Conservation (phyloP, 2,888 invertebrate species). For the Adela reaumurella region DNA sequence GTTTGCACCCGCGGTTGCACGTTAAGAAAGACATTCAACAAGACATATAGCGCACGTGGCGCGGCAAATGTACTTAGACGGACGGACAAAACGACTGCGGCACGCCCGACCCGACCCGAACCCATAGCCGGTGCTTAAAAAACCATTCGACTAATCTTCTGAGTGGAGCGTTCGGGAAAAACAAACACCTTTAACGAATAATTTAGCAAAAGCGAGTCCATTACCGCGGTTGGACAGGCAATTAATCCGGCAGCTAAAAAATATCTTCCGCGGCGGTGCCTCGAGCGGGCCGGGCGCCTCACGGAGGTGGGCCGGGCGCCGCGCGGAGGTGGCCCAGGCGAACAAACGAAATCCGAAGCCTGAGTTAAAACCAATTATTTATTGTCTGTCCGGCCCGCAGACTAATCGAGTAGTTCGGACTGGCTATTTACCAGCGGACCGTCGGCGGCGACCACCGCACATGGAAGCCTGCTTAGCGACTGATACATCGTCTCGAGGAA, state of each 20-base stretch:
- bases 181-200: constrained; percentile 4
- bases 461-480: too few relatives aligned
- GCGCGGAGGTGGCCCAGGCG: neutral
- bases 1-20: too few relatives aligned
- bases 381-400: neutral
- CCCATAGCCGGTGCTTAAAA: neutral
- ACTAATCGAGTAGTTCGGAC: neutral
- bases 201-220: constrained; percentile 7
- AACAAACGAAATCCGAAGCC: neutral
- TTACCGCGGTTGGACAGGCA: constrained; percentile 14
- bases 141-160: neutral
- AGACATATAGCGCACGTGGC: too few relatives aligned
- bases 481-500: too few relatives aligned
- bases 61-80: too few relatives aligned
- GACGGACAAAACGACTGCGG: too few relatives aligned
- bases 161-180: neutral
- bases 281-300: neutral
- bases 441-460: neutral
- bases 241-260: constrained; percentile 17
- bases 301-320: too few relatives aligned
- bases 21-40: too few relatives aligned
- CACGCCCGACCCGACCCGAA: neutral
- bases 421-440: neutral
- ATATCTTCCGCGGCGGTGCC: neutral
- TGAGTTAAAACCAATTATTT: neutral